phyloP scores from a whole-genome alignment of 2,888 invertebrate genomes.

The Rhaphigaster nebulosa region DNA sequence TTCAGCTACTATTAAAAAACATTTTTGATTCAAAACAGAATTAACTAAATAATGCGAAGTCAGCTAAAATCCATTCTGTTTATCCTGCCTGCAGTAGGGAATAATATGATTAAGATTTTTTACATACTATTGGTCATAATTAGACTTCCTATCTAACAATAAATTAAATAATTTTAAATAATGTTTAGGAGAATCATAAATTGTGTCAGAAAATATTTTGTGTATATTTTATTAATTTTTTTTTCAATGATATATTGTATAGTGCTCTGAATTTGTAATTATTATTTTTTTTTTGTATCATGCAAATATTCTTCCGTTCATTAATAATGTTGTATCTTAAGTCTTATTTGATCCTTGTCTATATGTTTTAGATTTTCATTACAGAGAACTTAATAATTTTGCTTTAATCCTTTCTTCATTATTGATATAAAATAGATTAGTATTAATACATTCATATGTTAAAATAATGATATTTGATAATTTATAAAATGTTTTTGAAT shows the following conservation, averaged over 20 bases:
- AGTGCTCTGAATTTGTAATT: not conserved
- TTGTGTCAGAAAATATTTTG: not conserved
- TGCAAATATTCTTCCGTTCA: not conserved
- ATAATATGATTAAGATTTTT: no score
- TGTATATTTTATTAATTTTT: not conserved
- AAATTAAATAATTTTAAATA: not conserved
- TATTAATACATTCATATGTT: no score
- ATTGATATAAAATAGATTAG: no score
- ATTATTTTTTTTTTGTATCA: not conserved
- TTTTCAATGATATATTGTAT: not conserved
- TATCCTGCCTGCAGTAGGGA: not conserved
- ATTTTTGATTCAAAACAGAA: not conserved
- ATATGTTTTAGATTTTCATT: not conserved
- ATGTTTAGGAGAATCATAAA: not conserved
- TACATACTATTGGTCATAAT: not conserved
- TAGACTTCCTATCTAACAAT: not conserved
- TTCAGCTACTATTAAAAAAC: no score
- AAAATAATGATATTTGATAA: not conserved
- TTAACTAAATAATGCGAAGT: not conserved
- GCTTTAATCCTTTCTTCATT: not conserved
- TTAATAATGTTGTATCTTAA: not conserved
- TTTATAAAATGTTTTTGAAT: not conserved
- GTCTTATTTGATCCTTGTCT: not conserved
- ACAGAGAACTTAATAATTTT: not conserved
- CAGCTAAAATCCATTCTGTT: not conserved